phyloP scores from a whole-genome alignment of 2,113 vertebrate species.

The Antechinus flavipes region DNA sequence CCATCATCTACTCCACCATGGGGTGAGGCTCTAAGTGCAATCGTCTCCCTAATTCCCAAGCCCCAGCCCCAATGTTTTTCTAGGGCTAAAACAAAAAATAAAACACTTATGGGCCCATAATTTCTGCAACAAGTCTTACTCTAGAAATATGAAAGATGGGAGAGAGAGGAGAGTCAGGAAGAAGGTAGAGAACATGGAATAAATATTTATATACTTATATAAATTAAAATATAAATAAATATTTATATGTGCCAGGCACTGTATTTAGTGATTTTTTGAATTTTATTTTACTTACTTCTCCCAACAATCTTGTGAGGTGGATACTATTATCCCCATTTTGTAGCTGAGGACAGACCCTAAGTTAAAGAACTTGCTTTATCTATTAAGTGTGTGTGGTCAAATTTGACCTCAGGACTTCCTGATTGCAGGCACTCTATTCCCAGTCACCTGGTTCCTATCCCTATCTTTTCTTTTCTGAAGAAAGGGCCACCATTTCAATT shows the following conservation, averaged over 20 bases:
- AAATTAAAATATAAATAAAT: neutral
- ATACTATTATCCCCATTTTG: neutral
- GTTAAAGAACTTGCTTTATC: neutral
- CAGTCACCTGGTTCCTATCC: neutral
- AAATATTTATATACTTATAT: neutral
- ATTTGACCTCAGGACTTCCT: neutral
- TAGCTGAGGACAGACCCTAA: neutral
- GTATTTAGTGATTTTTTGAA: neutral
- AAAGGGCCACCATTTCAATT: neutral
- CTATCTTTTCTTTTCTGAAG: neutral
- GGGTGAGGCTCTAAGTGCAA: constrained; percentile 85
- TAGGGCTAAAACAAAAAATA: neutral
- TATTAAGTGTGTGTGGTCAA: neutral
- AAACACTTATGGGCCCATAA: neutral
- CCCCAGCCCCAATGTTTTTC: neutral
- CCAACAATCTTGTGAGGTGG: neutral
- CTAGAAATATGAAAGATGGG: neutral
- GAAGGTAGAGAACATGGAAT: neutral
- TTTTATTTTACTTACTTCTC: neutral
- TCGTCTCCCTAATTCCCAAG: neutral
- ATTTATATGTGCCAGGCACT: neutral
- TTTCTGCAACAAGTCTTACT: neutral
- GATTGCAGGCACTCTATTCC: neutral
- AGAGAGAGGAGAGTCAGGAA: too few species aligned
- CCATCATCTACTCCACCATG: constrained; percentile 89